phyloP scores from a whole-genome alignment of 2,797 vertebrate species.

The Tympanoctomys barrerae region DNA sequence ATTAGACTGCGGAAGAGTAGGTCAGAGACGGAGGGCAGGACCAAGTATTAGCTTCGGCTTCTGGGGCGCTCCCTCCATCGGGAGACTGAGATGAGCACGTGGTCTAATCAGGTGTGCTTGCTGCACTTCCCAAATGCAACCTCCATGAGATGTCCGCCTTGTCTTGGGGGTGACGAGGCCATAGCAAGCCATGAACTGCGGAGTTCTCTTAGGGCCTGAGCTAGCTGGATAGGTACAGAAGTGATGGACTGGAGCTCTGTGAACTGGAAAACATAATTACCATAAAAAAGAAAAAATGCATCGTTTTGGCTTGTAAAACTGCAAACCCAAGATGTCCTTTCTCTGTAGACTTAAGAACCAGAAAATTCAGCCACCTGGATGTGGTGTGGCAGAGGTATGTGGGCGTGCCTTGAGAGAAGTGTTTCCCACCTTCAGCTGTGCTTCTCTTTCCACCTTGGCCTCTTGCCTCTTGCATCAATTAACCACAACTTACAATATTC shows the following conservation, averaged over 20 bases:
- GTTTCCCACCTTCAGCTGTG: fast-evolving
- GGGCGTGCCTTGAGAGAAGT: background rate
- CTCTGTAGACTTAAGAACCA: background rate
- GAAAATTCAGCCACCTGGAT: too few species aligned
- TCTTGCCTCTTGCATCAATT: background rate
- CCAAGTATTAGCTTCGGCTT: background rate
- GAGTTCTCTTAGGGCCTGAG: background rate
- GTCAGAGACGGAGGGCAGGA: background rate
- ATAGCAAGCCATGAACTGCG: fast-evolving
- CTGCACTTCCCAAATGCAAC: background rate
- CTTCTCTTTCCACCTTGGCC: background rate
- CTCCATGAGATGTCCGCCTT: background rate
- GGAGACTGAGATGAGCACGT: background rate
- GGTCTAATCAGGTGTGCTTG: background rate
- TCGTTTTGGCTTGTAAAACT: background rate
- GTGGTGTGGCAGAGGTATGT: background rate
- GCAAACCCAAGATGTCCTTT: background rate
- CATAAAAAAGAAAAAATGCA: background rate
- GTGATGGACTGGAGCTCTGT: background rate
- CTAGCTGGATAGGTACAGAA: background rate
- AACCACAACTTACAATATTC: background rate
- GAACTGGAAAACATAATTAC: background rate
- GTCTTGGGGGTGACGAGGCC: fast-evolving
- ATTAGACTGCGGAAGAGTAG: background rate
- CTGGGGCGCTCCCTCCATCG: background rate